A percentile compares a stretch with the other conserved stretches of the same genome.
Evolutionary conservation across 2,113 vertebrate genomes (phyloP).

Genomic region (Equus quagga): DNA sequence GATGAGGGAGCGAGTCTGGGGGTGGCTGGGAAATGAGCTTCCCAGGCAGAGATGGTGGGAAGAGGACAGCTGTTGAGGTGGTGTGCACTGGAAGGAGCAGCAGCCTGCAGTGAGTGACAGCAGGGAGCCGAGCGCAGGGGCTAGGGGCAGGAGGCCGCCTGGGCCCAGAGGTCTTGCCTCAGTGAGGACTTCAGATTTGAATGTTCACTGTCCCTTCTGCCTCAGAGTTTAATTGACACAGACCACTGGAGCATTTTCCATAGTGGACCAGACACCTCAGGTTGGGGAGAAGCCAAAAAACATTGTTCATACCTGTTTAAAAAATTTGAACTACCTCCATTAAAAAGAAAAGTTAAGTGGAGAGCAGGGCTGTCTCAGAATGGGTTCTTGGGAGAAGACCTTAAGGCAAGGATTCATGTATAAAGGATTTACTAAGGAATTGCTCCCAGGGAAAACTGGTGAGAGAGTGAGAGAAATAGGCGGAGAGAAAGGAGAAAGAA

Average conservation of each 20-base stretch:
- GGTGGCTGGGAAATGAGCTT: neutral
- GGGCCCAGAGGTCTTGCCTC: too few relatives aligned
- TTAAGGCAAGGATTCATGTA: neutral
- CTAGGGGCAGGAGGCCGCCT: neutral
- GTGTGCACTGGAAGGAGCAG: neutral
- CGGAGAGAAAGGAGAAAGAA: neutral
- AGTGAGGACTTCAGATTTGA: neutral
- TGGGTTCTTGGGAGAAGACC: neutral
- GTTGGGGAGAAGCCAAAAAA: neutral
- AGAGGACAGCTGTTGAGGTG: neutral
- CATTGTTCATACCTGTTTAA: neutral
- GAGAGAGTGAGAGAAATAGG: neutral
- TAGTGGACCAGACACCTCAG: neutral
- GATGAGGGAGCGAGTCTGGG: too few relatives aligned
- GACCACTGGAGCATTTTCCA: neutral
- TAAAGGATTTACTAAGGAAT: neutral
- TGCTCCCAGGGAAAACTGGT: neutral
- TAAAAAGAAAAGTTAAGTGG: neutral
- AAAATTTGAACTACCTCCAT: neutral
- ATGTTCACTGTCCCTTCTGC: neutral
- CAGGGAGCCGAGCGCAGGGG: neutral
- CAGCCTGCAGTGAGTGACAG: neutral
- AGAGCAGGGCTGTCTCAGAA: neutral
- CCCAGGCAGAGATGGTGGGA: neutral
- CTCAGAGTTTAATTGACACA: neutral